Percentiles rank a stretch among this genome's conserved stretches.
Evolutionary conservation across 53 echinoderm and acorn worm species (phyloP).

Genomic region (Antedon mediterranea): DNA sequence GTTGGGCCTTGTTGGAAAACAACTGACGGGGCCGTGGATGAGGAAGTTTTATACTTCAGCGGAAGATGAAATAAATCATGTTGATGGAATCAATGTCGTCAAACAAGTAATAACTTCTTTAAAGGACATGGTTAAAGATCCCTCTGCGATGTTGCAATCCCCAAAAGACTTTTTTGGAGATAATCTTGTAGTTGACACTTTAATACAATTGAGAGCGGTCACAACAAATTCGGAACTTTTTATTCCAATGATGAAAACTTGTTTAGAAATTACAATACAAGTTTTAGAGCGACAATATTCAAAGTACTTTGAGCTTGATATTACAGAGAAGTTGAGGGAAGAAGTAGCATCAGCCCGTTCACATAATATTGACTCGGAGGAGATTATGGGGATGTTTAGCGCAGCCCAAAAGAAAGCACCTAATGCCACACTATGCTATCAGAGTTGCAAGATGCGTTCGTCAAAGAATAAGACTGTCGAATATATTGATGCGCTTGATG

Average conservation of each 20-base stretch:
- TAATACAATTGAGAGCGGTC: too few species aligned
- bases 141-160: too few species aligned
- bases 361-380: neutral
- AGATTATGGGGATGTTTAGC: conserved; percentile 5
- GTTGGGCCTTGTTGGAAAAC: conserved; percentile 25
- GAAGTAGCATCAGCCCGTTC: conserved; percentile 3
- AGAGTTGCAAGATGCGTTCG: neutral
- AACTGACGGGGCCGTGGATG: conserved; percentile 36
- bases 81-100: conserved; percentile 16
- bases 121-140: too few species aligned
- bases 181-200: too few species aligned
- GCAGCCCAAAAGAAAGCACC: neutral
- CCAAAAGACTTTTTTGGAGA: too few species aligned
- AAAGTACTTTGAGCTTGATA: neutral
- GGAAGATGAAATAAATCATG: conserved; percentile 15
- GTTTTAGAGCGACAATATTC: neutral
- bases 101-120: neutral
- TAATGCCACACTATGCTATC: neutral
- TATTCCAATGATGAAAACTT: neutral
- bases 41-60: conserved; percentile 15
- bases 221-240: neutral
- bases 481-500: neutral
- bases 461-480: neutral
- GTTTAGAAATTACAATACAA: neutral
- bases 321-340: neutral